phyloP scores from a whole-genome alignment of 2,888 invertebrate genomes.

The Seladonia tumulorum region DNA sequence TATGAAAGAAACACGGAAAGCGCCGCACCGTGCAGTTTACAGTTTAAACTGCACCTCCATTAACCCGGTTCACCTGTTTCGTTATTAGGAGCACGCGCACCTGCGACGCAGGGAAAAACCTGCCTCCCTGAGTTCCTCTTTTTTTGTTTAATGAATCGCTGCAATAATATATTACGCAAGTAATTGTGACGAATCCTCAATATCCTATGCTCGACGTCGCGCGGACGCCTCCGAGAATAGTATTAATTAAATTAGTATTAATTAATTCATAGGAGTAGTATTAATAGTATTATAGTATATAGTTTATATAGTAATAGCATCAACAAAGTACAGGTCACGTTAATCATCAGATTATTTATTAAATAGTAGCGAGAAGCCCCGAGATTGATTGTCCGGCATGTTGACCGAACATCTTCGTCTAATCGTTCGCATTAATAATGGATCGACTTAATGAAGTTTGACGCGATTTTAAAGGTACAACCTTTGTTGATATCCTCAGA shows the following conservation, averaged over 20 bases:
- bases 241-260: neutral
- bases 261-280: neutral
- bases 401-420: neutral
- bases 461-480: neutral
- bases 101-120: neutral
- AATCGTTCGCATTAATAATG: neutral
- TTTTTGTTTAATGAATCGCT: neutral
- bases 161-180: neutral
- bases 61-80: neutral
- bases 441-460: neutral
- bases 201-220: neutral
- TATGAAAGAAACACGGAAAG: constrained; percentile 3
- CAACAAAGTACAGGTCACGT: neutral
- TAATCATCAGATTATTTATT: neutral
- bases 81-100: constrained; percentile 2
- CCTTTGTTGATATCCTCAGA: neutral
- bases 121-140: neutral
- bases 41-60: neutral
- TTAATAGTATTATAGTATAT: neutral
- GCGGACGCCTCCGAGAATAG: neutral
- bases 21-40: neutral
- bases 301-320: neutral
- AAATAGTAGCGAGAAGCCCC: neutral
- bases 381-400: neutral
- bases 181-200: neutral